Conservation (phyloP, 2,888 invertebrate species). For the Formica aserva region DNA sequence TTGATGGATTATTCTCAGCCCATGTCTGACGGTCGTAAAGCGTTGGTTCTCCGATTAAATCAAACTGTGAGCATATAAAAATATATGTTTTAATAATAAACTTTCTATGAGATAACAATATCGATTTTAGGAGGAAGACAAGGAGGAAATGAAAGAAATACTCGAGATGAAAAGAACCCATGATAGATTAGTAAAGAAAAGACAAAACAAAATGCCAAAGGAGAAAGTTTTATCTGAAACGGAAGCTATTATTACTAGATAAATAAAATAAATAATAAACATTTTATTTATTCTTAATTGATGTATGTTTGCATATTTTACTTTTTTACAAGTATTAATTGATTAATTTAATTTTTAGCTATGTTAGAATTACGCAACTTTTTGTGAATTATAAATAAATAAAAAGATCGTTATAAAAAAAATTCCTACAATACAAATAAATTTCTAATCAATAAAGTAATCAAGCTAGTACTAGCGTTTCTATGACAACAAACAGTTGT, state of each 20-base stretch:
- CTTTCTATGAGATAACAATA: conserved; percentile 51
- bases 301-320: neutral
- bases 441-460: conserved; percentile 29
- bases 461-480: conserved; percentile 12
- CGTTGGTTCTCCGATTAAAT: conserved; percentile 94
- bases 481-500: conserved; percentile 35
- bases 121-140: conserved; percentile 92
- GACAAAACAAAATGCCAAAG: conserved; percentile 84
- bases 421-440: neutral
- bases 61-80: conserved; percentile 90
- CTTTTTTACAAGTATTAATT: neutral
- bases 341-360: neutral
- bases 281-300: neutral
- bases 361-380: neutral
- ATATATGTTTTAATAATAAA: conserved; percentile 8
- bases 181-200: conserved; percentile 92
- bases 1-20: conserved; percentile 97
- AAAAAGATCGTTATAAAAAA: neutral
- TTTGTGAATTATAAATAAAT: conserved; percentile 2
- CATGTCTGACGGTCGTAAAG: conserved; percentile 95
- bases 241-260: conserved; percentile 46
- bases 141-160: conserved; percentile 97
- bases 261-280: conserved; percentile 40
- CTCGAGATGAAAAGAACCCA: conserved; percentile 96
- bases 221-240: conserved; percentile 60